Conservation (phyloP, 2,888 invertebrate species). For the Priocnemis perturbator region DNA sequence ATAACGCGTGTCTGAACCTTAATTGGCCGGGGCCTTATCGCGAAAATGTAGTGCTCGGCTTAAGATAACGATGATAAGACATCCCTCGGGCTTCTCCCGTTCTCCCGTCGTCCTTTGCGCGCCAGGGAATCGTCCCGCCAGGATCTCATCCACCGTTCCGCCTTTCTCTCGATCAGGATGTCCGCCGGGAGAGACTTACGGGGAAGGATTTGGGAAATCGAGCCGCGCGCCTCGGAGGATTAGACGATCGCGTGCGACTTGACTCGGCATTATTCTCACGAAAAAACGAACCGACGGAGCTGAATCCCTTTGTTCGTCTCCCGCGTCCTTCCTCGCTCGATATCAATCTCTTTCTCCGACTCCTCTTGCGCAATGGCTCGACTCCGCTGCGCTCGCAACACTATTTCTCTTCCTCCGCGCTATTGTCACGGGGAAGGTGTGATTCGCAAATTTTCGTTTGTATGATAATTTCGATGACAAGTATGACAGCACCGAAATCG, state of each 20-base stretch:
- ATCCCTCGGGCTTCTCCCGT: not conserved
- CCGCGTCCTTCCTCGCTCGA: constrained; percentile 9
- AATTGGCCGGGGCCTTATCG: constrained; percentile 1
- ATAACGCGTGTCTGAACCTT: too few species aligned
- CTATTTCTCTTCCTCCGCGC: too few species aligned
- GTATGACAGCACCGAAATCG: too few species aligned
- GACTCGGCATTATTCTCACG: constrained; percentile 10
- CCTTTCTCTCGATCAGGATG: not conserved
- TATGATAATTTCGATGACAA: too few species aligned
- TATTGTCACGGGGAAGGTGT: too few species aligned
- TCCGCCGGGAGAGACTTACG: not conserved
- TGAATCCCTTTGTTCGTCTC: constrained; percentile 4
- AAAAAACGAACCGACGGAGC: constrained; percentile 12
- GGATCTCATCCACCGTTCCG: not conserved
- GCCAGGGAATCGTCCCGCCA: too few species aligned
- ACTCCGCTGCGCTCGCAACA: too few species aligned
- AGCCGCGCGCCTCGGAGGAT: constrained; percentile 8
- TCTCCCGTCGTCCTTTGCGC: too few species aligned
- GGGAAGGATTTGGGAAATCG: not conserved
- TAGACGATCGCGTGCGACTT: constrained; percentile 26
- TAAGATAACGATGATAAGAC: constrained; percentile 10
- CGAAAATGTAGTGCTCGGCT: constrained; percentile 2
- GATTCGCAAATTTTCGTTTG: too few species aligned
- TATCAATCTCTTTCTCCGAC: too few species aligned
- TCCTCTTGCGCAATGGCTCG: too few species aligned